Percentiles rank a stretch among this genome's conserved stretches.
Evolutionary conservation across 1,140 invertebrate genomes (phyloP).

Genomic region (Aphelenchoides avenae): DNA sequence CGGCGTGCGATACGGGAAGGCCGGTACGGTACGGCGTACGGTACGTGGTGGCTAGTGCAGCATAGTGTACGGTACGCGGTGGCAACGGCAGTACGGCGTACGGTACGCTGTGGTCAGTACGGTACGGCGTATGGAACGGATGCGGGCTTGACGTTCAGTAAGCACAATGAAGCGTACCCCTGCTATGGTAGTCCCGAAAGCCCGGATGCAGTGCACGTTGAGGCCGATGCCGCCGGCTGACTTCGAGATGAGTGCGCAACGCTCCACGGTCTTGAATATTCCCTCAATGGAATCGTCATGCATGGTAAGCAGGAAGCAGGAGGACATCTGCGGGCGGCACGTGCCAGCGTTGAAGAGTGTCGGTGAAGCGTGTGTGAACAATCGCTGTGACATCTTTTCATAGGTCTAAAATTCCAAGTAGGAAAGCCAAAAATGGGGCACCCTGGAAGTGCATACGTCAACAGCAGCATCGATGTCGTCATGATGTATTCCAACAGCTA

Average conservation of each 20-base stretch:
- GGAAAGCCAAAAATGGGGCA: background rate
- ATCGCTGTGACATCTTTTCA: conserved; percentile 85
- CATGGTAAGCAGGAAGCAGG: conserved; percentile 91
- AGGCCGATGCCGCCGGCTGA: conserved; percentile 95
- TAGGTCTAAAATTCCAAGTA: conserved; percentile 73
- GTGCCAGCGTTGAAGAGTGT: conserved; percentile 94
- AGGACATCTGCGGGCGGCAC: conserved; percentile 80
- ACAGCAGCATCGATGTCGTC: conserved; percentile 85
- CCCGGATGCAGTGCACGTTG: conserved; percentile 90
- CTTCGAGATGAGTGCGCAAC: conserved; percentile 89
- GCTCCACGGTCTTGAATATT: conserved; percentile 84
- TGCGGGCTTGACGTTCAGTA: too few species aligned
- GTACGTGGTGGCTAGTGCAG: too few species aligned
- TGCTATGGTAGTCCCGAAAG: conserved; percentile 81
- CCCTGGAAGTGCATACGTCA: conserved; percentile 69
- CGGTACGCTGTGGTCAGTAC: too few species aligned
- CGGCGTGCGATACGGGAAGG: too few species aligned
- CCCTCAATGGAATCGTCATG: conserved; percentile 92
- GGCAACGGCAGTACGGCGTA: too few species aligned
- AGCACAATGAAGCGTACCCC: too few species aligned
- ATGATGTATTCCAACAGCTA: conserved; percentile 87
- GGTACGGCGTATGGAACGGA: too few species aligned
- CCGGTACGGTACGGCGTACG: too few species aligned
- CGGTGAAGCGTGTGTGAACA: conserved; percentile 95
- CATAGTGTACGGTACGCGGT: too few species aligned